Conservation (phyloP, 2,113 vertebrate genomes). For the Ploceus nigricollis region DNA sequence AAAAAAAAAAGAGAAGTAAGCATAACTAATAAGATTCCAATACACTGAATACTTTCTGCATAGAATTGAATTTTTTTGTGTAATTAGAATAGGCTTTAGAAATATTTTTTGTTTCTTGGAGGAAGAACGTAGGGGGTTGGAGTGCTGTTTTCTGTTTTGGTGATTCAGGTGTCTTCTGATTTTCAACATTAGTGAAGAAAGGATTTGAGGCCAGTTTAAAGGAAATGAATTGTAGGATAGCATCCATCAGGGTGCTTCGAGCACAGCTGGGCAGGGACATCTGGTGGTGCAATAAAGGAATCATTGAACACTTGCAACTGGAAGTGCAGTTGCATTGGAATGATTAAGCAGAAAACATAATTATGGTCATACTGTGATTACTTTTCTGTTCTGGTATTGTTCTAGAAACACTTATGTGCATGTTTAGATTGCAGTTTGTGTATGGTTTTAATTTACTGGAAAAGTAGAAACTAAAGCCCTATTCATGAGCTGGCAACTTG, state of each 20-base stretch:
- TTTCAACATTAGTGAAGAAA: background rate
- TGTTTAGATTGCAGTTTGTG: background rate
- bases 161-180: background rate
- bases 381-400: background rate
- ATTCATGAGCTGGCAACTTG: background rate
- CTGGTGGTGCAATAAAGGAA: slow-evolving; percentile 65
- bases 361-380: background rate
- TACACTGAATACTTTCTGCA: background rate
- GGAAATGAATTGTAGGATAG: background rate
- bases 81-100: background rate
- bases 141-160: background rate
- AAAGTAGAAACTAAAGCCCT: background rate
- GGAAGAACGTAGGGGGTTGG: background rate
- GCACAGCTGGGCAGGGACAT: slow-evolving; percentile 62
- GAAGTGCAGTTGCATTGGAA: background rate
- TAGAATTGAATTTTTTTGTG: background rate
- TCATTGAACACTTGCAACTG: background rate
- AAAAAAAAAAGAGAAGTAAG: background rate
- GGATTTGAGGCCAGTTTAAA: background rate
- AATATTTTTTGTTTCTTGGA: background rate
- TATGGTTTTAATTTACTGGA: background rate
- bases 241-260: background rate
- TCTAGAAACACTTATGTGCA: background rate
- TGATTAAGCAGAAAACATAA: background rate
- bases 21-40: background rate